Percentiles rank a stretch among this genome's conserved stretches.
Conservation (phyloP, 2,888 invertebrate species). For the Lepidonotus clava region DNA sequence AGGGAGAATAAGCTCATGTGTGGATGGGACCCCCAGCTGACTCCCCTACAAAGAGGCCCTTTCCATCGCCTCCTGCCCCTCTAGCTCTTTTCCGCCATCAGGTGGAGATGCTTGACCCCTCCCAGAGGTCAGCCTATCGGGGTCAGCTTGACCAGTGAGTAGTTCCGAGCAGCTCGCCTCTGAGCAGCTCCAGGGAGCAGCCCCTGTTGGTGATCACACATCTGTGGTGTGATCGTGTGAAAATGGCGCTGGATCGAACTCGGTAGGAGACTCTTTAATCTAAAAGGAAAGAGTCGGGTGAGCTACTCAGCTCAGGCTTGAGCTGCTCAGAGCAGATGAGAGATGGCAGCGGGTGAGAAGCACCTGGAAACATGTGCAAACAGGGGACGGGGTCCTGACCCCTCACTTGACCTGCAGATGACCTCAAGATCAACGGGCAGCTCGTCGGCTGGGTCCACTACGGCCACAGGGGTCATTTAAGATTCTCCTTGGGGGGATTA, state of each 20-base stretch:
- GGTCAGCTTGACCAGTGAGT: no score
- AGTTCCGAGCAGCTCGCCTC: no score
- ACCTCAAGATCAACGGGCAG: not conserved
- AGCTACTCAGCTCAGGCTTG: not conserved
- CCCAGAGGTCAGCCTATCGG: no score
- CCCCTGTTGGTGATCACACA: not conserved
- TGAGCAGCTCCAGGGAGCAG: not conserved
- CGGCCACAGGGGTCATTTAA: conserved; percentile 1
- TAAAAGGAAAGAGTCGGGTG: not conserved
- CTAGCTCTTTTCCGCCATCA: not conserved
- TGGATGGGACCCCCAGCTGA: not conserved
- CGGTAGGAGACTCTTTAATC: not conserved
- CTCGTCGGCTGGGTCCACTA: not conserved
- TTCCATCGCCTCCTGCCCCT: not conserved
- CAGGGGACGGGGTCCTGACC: not conserved
- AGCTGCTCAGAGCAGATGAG: conserved; percentile 20
- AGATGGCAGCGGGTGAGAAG: not conserved
- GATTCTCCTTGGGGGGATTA: not conserved
- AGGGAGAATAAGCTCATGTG: not conserved
- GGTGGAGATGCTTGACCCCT: no score
- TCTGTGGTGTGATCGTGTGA: not conserved
- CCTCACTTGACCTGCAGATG: not conserved
- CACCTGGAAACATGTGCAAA: conserved; percentile 29
- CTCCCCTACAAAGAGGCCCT: not conserved
- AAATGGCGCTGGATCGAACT: not conserved